Base-by-base conservation (phyloP, 2,888 invertebrate genomes). In the Limnephilus lunatus region DNA sequence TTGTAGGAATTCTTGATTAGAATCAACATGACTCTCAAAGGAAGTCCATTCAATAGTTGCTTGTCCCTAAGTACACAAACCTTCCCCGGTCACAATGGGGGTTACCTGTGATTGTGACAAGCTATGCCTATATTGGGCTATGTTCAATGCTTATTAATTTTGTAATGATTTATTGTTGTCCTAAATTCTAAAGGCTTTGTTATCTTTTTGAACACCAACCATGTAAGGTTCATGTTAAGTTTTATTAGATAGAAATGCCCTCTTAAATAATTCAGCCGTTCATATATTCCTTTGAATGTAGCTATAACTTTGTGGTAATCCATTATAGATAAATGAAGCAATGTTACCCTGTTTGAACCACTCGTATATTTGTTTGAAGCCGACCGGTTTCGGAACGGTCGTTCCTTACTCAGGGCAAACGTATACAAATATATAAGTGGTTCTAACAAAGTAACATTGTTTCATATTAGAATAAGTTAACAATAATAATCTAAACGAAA, bases 1-100 rank as follows among this genome's bases (percentile, higher is more conserved):
- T 82, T 82, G 32, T 35, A n/a, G 68, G 82, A 82, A 82, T 32
- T 19, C 30, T 80, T 35, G 88, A 89, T 80, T 80, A 89, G 88
- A 80, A 89, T 89, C 88, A 89, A 89, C 80, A 68, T 53, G 32
- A 14, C 19, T 89, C 88, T 35, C n/a, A 68, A 80, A 81, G 88
- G 80, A 89, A 89, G 88, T 89, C n/a, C 88, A 35, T 89, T n/a
- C 32, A 35, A 80, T 80, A 14, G 32, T 81, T 81, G 80, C 68
- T 89, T 89, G 25, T 89, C 88, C 88, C 80, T 14, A 44, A 35
- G 80, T 12, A 89, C 39, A 80, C 35, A 81, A 39, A 32, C 25
- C 86, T 86, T 80, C 14, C 25, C 53, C 7, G 88, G 88, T 39
- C 88, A 89, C 68, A 80, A 80, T 89, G 88, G 88, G 80, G 25